Conservation (phyloP, 2,797 vertebrate genomes). For the Pitangus sulphuratus region DNA sequence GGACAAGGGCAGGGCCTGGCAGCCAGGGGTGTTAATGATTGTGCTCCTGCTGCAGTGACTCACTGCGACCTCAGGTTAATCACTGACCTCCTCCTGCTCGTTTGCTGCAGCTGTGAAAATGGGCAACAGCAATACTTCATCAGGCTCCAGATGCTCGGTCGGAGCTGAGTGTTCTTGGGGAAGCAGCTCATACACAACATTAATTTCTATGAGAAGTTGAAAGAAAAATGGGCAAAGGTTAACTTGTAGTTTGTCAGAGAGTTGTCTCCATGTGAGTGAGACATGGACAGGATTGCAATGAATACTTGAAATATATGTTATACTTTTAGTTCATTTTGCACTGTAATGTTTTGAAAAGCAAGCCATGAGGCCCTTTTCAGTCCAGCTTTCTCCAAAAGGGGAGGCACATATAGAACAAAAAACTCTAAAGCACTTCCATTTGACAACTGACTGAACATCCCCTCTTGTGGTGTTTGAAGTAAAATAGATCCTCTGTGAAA, state of each 20-base stretch:
- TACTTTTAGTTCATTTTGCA: neutral
- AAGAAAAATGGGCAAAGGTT: neutral
- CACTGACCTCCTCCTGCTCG: constrained; percentile 15
- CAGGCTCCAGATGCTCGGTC: neutral
- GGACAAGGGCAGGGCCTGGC: neutral
- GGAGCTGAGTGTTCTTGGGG: neutral
- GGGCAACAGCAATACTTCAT: neutral
- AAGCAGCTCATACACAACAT: neutral
- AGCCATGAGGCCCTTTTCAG: neutral
- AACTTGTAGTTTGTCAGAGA: neutral
- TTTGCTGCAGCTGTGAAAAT: constrained; percentile 45
- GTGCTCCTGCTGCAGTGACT: constrained; percentile 26
- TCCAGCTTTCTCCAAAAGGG: neutral
- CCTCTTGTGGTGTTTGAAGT: neutral
- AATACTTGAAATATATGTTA: neutral
- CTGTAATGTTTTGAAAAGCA: neutral
- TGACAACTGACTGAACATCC: neutral
- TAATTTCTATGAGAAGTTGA: neutral
- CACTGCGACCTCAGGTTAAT: neutral
- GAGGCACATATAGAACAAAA: neutral
- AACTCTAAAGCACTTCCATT: neutral
- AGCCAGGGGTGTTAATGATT: neutral
- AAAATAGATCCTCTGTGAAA: neutral
- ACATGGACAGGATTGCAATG: neutral
- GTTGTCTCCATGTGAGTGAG: neutral